Evolutionary conservation across 2,797 vertebrate species (phyloP), one percentile per base, ranked within the genome.

Genomic region (Intellagama lesueurii): DNA sequence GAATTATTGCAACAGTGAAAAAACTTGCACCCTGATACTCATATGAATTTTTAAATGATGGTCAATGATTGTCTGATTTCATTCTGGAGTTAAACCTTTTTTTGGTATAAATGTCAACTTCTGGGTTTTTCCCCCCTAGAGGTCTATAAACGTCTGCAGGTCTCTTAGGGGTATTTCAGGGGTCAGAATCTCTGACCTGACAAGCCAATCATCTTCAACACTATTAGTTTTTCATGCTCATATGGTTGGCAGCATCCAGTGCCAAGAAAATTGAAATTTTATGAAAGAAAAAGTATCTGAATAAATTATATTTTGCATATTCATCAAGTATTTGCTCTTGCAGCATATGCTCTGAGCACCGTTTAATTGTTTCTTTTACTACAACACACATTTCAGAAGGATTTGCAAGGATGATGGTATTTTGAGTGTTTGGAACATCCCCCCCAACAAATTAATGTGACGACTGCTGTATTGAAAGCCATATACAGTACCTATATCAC

Each of bases 241-340:
- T 35, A 22, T 22, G 19, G 26, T 17, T 83, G 47, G 44, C 26
- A 75, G 56, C 56, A 47, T 32, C 64, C 30, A 14, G 30, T 19
- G 69, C 56, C 83, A 75, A 49, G 3, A 49, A 89, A 47, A 72
- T 3, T 32, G 40, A 77, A 77, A 75, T 66, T 64, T 66, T 35
- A 52, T 81, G n/a, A 56, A 75, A 86, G 77, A 81, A 89, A 86
- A 75, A 81, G 19, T 68, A 81, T 49, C 12, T 28, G 70, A 79
- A 56, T 77, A 88, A 47, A 32, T 52, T 68, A 24, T 12, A 81
- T 81, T 89, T 75, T 66, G 44, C 35, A 85, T 73, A 86, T 81
- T 89, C 86, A 89, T 86, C 49, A 79, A 70, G 75, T 2, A 52
- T 81, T 89, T 89, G 35, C 78, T 89, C 60, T 66, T 35, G 14